Evolutionary conservation across 2,888 invertebrate species (phyloP).

Genomic region (Rhorus exstirpatorius): DNA sequence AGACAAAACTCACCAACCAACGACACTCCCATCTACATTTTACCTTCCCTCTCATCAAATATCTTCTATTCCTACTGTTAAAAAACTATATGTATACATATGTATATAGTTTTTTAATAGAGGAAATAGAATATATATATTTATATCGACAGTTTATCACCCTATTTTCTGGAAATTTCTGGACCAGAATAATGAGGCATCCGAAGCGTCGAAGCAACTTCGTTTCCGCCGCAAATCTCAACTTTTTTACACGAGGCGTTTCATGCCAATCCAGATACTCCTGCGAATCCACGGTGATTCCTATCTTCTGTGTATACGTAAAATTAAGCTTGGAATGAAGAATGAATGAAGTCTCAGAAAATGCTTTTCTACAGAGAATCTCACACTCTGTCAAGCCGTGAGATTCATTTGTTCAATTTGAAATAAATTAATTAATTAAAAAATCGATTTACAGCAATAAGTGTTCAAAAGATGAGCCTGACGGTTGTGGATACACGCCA

Average conservation of each 20-base stretch:
- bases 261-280: not conserved
- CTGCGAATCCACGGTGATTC: not conserved
- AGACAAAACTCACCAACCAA: constrained; percentile 12
- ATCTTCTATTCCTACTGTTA: constrained; percentile 11
- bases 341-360: not conserved
- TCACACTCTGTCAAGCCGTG: no score
- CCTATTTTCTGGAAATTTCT: constrained; percentile 43
- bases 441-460: no score
- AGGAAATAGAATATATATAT: not conserved
- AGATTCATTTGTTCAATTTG: no score
- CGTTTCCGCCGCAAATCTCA: constrained; percentile 43
- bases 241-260: constrained; percentile 19
- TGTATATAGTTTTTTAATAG: no score
- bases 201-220: constrained; percentile 38
- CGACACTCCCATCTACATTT: constrained; percentile 30
- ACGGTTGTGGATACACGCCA: no score
- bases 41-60: constrained; percentile 30
- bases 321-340: not conserved
- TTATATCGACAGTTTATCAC: constrained; percentile 19
- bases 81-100: constrained; percentile 6
- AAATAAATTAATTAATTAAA: no score
- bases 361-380: no score
- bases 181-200: constrained; percentile 59
- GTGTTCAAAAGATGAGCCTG: no score
- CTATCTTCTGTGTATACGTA: not conserved